These are phyloP conservation scores for Onychostoma macrolepis DNA, from an alignment of 2,113 vertebrate genomes.

Conservation along the genomic window DNA sequence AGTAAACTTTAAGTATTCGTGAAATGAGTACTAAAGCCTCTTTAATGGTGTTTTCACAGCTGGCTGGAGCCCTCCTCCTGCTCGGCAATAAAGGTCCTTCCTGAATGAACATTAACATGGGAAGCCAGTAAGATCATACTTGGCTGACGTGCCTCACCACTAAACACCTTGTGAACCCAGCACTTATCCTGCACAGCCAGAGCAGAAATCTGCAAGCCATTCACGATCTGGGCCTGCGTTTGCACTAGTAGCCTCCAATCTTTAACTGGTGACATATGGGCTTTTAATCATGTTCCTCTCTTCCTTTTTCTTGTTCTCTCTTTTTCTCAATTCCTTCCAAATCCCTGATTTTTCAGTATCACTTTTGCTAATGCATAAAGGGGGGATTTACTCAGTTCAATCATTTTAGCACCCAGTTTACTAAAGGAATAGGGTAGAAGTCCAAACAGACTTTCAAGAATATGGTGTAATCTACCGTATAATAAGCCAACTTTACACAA, in stretches of 20 bases:
- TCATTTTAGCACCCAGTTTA: background rate
- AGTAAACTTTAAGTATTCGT: conserved; percentile 75
- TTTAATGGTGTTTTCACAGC: conserved; percentile 80
- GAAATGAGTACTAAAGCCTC: conserved; percentile 77
- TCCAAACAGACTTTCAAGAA: background rate
- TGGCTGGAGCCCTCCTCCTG: conserved; percentile 64
- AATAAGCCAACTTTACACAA: background rate
- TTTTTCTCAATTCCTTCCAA: conserved; percentile 6
- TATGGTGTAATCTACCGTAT: background rate
- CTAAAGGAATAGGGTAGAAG: background rate
- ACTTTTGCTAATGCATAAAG: background rate
- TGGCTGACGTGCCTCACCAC: conserved; percentile 68
- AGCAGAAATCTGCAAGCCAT: conserved; percentile 61
- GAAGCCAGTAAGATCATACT: conserved; percentile 77
- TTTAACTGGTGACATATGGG: conserved; percentile 69
- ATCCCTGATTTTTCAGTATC: conserved; percentile 1
- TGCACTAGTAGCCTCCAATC: conserved; percentile 55
- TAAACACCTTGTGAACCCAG: conserved; percentile 76
- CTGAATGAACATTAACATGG: conserved; percentile 76
- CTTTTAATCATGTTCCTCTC: conserved; percentile 62
- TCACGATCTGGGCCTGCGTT: conserved; percentile 39
- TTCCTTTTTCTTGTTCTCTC: conserved; percentile 16
- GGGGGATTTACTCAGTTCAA: background rate
- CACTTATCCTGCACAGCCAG: conserved; percentile 63
- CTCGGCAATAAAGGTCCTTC: conserved; percentile 73